phyloP scores from a whole-genome alignment of 2,888 invertebrate species.

The Periphyllus acericola region DNA sequence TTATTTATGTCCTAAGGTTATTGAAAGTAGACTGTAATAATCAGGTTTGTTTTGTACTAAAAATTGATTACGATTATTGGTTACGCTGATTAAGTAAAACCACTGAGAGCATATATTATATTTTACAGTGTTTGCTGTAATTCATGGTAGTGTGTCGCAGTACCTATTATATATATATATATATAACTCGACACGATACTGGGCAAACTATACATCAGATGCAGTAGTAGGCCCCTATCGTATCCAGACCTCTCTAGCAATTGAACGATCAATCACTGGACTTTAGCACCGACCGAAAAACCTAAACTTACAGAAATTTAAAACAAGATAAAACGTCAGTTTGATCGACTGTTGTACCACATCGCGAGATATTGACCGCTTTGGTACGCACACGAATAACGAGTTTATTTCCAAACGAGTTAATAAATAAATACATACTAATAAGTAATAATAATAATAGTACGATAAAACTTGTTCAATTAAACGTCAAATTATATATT shows the following conservation, averaged over 20 bases:
- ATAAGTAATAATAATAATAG: background rate
- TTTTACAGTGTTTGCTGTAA: background rate
- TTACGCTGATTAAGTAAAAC: background rate
- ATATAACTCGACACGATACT: background rate
- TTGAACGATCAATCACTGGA: constrained; percentile 45
- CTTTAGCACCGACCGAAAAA: background rate
- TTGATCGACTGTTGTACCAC: background rate
- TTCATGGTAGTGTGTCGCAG: background rate
- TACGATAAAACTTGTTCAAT: background rate
- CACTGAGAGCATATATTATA: background rate
- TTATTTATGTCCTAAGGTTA: constrained; percentile 13
- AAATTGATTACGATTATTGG: constrained; percentile 8
- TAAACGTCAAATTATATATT: no score
- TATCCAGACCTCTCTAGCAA: background rate
- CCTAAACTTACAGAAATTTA: constrained; percentile 36
- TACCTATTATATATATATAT: background rate
- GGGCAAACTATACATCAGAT: background rate
- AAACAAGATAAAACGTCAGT: constrained; percentile 37
- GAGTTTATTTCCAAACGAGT: background rate
- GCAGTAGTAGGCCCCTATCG: background rate
- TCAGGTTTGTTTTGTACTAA: constrained; percentile 25
- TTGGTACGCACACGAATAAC: background rate
- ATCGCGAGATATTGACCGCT: background rate
- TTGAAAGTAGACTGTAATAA: constrained; percentile 23
- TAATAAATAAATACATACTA: background rate